Evolutionary conservation across 2,113 vertebrate species (phyloP), one percentile per base, ranked within the genome.

Genomic region (Channa maculata): DNA sequence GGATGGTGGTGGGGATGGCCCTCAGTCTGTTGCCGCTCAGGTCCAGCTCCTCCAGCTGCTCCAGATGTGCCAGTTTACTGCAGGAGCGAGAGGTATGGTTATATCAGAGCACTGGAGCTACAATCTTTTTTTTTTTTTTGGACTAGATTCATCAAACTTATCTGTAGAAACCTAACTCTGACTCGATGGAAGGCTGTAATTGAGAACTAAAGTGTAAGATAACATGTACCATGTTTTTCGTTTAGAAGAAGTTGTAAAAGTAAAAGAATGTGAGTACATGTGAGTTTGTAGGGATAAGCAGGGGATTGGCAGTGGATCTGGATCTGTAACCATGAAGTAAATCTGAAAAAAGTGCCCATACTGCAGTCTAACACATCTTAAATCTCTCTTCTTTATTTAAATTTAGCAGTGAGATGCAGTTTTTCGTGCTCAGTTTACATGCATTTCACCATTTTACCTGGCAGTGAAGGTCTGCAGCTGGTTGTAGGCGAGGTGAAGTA

Each of bases 1-100:
- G 92, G 84, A 99, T 95, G 34, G 98, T 99, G 24, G 97, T 98
- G 33, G 98, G 98, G 84, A 99, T 92, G 2, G 96, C 93, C 89
- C 96, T 95, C 91, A 99, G 94, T 44, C 96, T 93, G 91, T 99
- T 99, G 37, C 98, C 98, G 54, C 98, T 99, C 91, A 99, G 79
- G 81, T 99, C 97, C 2, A 99, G 93, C 91, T 99, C 98, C 76
- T 99, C 98, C 72, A 99, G 94, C 76, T 97, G 96, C 89, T 99
- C 97, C 90, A 99, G 93, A 48, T 95, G 97, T 3, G 97, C 97
- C 96, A 99, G 96, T 97, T 99, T 99, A 92, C 97, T 99, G 88
- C 66, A 67, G 73, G 37, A 70, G 12, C 38, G 0, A n/a, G 49
- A 74, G 54, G 37, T 0, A 11, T 2, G 3, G 49, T 80, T 62